Evolutionary conservation across 2,888 invertebrate genomes (phyloP), one percentile per base, ranked within the genome.

Genomic region (Spatulosminthurus flaviceps): DNA sequence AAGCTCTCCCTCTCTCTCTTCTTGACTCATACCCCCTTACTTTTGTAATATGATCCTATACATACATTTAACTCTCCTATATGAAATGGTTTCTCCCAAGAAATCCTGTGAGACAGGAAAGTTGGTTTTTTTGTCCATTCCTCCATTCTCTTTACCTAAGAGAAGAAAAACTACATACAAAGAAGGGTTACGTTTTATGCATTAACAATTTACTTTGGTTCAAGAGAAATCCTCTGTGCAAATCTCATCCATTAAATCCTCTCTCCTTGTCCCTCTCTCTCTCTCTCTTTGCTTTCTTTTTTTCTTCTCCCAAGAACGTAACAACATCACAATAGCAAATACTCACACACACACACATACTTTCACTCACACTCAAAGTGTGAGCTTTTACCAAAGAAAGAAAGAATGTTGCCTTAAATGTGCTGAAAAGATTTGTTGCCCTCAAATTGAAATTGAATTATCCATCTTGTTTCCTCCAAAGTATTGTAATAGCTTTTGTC

Each of bases 191-290:
- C 51, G 51, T 51, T 19, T 13, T 51, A 19, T 51, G 51, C 51
- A 51, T 51, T 51, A 51, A 51, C 51, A 51, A 51, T 51, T 51
- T 16, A 51, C 51, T 51, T 51, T 19, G n/a, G n/a, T n/a, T 19
- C 16, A 4, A 16, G 16, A 51, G 51, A 51, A 51, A 51, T 51
- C 51, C 51, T 51, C 51, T 51, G 51, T 51, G 51, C 51, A 51
- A 51, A 51, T 51, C 51, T 51, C 51, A 51, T 51, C 51, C 51
- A 51, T 51, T 51, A 51, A 51, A 51, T 51, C 51, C 51, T 51
- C n/a, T 13, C n/a, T 11, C 19, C 16, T 2, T 19, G 51, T 34
- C 34, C 34, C 34, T 34, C 34, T 9, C 9, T 34, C 34, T 34
- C 9, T 34, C 34, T 34, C 34, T 34, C 34, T n/a, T n/a, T n/a